These are phyloP conservation scores for Odontomyia ornata DNA, from an alignment of 2,888 invertebrate genomes.

Conservation along the genomic window DNA sequence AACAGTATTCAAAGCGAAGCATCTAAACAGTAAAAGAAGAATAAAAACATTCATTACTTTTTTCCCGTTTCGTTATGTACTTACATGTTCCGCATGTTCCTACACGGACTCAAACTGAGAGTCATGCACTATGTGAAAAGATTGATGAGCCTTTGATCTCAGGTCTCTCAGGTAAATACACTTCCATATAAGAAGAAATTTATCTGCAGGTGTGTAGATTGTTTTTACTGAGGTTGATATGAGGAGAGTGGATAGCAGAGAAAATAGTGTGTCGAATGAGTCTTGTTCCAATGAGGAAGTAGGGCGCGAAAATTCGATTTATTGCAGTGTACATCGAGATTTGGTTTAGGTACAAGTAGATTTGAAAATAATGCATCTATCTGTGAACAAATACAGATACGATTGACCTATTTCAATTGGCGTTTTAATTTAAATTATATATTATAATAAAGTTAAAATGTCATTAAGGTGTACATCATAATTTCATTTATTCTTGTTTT, in stretches of 20 bases:
- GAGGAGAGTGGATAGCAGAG: neutral
- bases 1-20: neutral
- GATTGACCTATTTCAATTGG: too few relatives aligned
- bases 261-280: neutral
- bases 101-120: neutral
- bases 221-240: neutral
- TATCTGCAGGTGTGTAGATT: slow-evolving; percentile 35
- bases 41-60: neutral
- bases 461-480: too few relatives aligned
- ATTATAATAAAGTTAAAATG: too few relatives aligned
- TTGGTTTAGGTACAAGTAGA: too few relatives aligned
- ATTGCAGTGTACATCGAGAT: too few relatives aligned
- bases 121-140: slow-evolving; percentile 21
- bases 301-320: too few relatives aligned
- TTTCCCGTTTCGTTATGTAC: neutral
- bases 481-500: too few relatives aligned
- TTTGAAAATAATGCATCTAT: too few relatives aligned
- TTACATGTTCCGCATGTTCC: neutral
- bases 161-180: slow-evolving; percentile 14
- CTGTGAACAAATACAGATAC: too few relatives aligned
- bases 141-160: slow-evolving; percentile 41
- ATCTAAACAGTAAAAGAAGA: neutral
- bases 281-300: neutral
- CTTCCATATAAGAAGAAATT: slow-evolving; percentile 21
- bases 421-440: too few relatives aligned